phyloP scores from a whole-genome alignment of 2,888 invertebrate genomes.

The Xestia ashworthii region DNA sequence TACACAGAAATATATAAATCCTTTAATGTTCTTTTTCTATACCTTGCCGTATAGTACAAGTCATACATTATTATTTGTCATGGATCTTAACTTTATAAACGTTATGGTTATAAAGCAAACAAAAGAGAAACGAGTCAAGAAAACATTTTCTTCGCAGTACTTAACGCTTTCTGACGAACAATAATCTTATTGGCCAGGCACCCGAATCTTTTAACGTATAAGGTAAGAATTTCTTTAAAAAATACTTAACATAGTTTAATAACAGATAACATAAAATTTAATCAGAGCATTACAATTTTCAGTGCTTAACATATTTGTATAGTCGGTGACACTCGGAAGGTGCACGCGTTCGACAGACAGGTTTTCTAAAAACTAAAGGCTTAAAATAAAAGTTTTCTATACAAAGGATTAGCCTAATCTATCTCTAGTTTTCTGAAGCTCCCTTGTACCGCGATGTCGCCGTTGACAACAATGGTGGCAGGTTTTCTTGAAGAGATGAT shows the following conservation, averaged over 20 bases:
- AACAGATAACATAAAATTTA: conserved; percentile 25
- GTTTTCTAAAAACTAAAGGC: conserved; percentile 25
- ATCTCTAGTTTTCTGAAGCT: conserved; percentile 93
- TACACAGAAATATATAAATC: conserved; percentile 9
- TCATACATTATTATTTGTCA: conserved; percentile 46
- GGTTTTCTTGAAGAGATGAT: conserved; percentile 79
- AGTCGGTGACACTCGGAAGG: conserved; percentile 11
- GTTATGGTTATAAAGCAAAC: conserved; percentile 14
- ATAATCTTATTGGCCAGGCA: conserved; percentile 19
- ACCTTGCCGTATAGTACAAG: conserved; percentile 28
- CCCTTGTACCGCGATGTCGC: conserved; percentile 87
- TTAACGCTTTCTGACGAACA: not conserved
- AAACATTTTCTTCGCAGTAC: not conserved
- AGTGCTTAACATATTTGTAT: conserved; percentile 50
- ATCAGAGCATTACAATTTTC: conserved; percentile 42
- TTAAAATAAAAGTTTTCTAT: conserved; percentile 35
- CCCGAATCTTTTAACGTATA: conserved; percentile 18
- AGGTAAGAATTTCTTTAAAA: conserved; percentile 22
- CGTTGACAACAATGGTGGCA: conserved; percentile 74
- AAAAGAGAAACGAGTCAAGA: conserved; percentile 11
- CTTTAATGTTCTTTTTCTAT: conserved; percentile 41
- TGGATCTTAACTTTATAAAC: conserved; percentile 42
- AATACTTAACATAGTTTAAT: conserved; percentile 30
- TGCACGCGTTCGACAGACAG: conserved; percentile 9
- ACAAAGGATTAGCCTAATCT: conserved; percentile 82